A percentile compares a stretch with the other conserved stretches of the same genome.
These are phyloP conservation scores for Spialia ferax DNA, from an alignment of 2,888 invertebrate species.

Conservation along the genomic window DNA sequence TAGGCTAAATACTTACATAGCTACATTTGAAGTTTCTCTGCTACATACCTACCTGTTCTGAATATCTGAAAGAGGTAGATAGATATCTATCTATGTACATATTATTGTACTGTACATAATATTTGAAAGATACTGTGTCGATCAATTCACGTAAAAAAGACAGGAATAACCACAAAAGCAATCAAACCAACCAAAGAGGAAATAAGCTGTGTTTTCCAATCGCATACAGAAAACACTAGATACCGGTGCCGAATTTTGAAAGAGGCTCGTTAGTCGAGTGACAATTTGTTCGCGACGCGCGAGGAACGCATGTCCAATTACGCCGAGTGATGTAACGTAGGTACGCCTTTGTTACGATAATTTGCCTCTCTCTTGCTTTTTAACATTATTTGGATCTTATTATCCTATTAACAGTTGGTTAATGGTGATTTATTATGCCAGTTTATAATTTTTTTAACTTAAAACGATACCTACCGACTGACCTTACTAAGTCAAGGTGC, in stretches of 20 bases:
- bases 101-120: too few relatives aligned
- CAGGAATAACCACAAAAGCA: not conserved
- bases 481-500: too few relatives aligned
- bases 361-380: slow-evolving; percentile 30
- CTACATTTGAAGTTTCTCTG: too few relatives aligned
- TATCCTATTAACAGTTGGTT: not conserved
- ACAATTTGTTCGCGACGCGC: slow-evolving; percentile 46
- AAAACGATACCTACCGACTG: too few relatives aligned
- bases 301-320: slow-evolving; percentile 49
- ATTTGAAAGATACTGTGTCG: too few relatives aligned
- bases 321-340: slow-evolving; percentile 45
- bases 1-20: too few relatives aligned
- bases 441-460: too few relatives aligned
- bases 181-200: not conserved
- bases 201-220: slow-evolving; percentile 3
- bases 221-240: slow-evolving; percentile 6
- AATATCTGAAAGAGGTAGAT: too few relatives aligned
- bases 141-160: not conserved
- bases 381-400: not conserved
- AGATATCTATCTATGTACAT: too few relatives aligned
- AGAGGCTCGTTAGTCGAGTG: slow-evolving; percentile 30
- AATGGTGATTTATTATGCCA: not conserved
- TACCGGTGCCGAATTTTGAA: slow-evolving; percentile 21
- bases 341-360: slow-evolving; percentile 46
- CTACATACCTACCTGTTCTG: too few relatives aligned